A percentile compares a stretch with the other conserved stretches of the same genome.
These are phyloP conservation scores for Euphonia xanthogaster DNA, from an alignment of 2,797 vertebrate genomes.

Conservation along the genomic window DNA sequence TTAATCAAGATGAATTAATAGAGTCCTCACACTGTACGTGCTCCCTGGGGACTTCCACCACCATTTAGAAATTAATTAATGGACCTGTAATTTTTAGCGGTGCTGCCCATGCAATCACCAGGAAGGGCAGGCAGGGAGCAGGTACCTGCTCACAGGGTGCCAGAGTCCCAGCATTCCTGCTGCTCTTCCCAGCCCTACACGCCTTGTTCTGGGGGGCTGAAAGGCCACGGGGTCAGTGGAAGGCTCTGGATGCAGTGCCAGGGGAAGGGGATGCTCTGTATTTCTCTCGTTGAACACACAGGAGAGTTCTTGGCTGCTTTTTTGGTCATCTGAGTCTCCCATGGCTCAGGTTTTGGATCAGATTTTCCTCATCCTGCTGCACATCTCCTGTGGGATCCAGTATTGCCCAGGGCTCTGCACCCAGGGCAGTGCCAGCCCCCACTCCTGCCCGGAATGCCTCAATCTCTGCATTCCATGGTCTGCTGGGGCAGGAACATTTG, in stretches of 20 bases:
- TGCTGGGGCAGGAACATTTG: not conserved
- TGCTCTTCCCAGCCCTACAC: not conserved
- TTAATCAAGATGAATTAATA: slow-evolving; percentile 69
- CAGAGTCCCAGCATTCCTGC: not conserved
- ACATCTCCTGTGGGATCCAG: not conserved
- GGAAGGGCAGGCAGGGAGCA: not conserved
- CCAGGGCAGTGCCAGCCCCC: not conserved
- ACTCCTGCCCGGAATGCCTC: not conserved
- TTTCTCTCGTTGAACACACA: not conserved
- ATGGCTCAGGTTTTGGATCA: not conserved
- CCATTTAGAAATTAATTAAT: slow-evolving; percentile 58
- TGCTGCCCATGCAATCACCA: slow-evolving; percentile 20
- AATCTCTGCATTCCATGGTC: not conserved
- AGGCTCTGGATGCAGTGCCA: not conserved
- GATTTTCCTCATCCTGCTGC: not conserved
- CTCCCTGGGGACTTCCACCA: slow-evolving; percentile 37
- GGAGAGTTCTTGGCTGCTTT: not conserved
- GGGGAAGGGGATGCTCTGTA: not conserved
- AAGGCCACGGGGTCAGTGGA: fast-evolving
- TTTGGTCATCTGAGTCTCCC: not conserved
- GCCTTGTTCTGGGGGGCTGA: not conserved
- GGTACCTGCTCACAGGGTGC: not conserved
- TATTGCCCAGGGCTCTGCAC: not conserved
- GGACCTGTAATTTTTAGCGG: slow-evolving; percentile 9
- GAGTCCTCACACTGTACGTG: slow-evolving; percentile 21